A percentile compares a stretch with the other conserved stretches of the same genome.
phyloP scores from a whole-genome alignment of 1,140 invertebrate genomes.

The Halyomorpha halys region DNA sequence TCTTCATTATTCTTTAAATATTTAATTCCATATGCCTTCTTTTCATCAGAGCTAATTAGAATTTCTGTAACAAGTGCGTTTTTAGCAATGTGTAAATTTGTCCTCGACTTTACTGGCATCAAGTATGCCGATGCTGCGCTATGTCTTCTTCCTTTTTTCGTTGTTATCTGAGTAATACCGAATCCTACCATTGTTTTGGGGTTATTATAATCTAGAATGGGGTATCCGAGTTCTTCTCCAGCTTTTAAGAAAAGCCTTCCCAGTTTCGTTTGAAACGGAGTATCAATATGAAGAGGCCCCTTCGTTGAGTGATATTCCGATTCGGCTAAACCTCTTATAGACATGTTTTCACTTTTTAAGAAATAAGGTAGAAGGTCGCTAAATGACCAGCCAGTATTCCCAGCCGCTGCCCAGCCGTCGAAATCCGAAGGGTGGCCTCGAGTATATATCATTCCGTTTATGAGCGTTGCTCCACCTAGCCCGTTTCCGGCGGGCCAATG shows the following conservation, averaged over 20 bases:
- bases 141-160: slow-evolving; percentile 48
- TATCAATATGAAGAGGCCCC: slow-evolving; percentile 56
- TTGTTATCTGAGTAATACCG: slow-evolving; percentile 51
- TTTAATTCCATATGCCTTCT: slow-evolving; percentile 52
- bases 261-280: slow-evolving; percentile 49
- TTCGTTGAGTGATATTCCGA: slow-evolving; percentile 51
- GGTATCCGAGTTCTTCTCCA: slow-evolving; percentile 43
- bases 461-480: slow-evolving; percentile 47
- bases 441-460: slow-evolving; percentile 57
- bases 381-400: slow-evolving; percentile 70
- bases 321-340: slow-evolving; percentile 34
- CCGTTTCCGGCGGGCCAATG: slow-evolving; percentile 32
- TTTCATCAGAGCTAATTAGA: slow-evolving; percentile 47
- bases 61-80: slow-evolving; percentile 55
- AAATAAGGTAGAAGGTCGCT: slow-evolving; percentile 72
- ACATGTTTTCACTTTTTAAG: slow-evolving; percentile 61
- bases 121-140: slow-evolving; percentile 52
- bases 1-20: slow-evolving; percentile 44
- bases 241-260: slow-evolving; percentile 42
- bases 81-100: slow-evolving; percentile 59
- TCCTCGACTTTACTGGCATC: slow-evolving; percentile 41
- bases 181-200: slow-evolving; percentile 45
- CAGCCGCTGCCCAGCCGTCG: slow-evolving; percentile 53
- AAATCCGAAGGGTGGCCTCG: slow-evolving; percentile 53
- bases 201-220: slow-evolving; percentile 45